These are phyloP conservation scores for Sylvicola cinctus DNA, from an alignment of 2,888 invertebrate genomes.

Conservation along the genomic window DNA sequence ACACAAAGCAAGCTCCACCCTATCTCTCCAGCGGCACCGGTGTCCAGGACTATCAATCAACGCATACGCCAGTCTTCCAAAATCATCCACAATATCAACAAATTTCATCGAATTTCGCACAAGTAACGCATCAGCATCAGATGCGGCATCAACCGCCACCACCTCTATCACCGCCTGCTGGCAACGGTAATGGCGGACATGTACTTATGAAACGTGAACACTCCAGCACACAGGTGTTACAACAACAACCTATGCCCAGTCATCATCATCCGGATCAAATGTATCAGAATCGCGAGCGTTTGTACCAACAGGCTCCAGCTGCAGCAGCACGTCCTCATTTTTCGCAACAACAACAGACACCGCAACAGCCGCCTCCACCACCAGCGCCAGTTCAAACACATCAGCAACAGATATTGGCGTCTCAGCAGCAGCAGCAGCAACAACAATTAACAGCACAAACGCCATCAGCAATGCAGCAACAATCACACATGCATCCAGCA, in stretches of 20 bases:
- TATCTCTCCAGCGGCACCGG: conserved; percentile 18
- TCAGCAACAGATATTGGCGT: background rate
- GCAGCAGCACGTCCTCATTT: background rate
- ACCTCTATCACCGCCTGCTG: background rate
- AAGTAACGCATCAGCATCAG: background rate
- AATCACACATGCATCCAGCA: conserved; percentile 15
- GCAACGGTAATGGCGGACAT: background rate
- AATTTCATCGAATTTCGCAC: conserved; percentile 2
- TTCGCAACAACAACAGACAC: background rate
- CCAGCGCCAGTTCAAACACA: background rate
- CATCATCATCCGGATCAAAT: conserved; percentile 1
- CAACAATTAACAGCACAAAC: no score
- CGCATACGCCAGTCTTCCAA: conserved; percentile 2
- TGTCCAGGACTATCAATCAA: conserved; percentile 11
- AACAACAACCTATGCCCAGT: background rate
- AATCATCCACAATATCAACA: conserved; percentile 2
- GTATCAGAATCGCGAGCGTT: background rate
- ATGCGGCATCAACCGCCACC: background rate
- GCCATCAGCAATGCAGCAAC: conserved; percentile 8
- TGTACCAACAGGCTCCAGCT: background rate
- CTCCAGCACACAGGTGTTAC: background rate
- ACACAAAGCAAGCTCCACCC: conserved; percentile 27
- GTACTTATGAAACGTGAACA: no score
- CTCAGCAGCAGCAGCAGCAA: no score
- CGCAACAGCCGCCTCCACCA: background rate